Evolutionary conservation across 2,888 invertebrate genomes (phyloP).

Genomic region (Punctoribates punctum): DNA sequence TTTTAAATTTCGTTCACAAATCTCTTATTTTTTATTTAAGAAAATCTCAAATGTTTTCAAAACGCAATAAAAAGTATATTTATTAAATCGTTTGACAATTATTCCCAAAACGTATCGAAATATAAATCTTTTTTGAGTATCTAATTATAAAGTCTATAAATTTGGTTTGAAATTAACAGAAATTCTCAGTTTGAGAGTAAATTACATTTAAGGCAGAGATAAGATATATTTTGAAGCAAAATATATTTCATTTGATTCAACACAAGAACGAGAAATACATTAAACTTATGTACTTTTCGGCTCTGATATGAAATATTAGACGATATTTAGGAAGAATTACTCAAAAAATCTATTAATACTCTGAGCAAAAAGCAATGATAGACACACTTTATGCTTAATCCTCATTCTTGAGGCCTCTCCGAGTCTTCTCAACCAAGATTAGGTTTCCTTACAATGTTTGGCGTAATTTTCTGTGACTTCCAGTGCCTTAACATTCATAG

Average conservation of each 20-base stretch:
- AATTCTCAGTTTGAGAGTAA: not conserved
- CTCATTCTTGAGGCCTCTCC: not conserved
- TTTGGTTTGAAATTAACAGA: not conserved
- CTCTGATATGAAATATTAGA: not conserved
- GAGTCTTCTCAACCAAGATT: not conserved
- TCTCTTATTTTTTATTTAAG: no score
- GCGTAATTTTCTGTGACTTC: slow-evolving; percentile 7
- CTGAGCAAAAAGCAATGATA: not conserved
- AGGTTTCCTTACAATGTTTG: not conserved
- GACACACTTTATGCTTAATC: not conserved
- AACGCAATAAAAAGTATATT: not conserved
- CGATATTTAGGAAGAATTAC: not conserved
- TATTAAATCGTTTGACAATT: not conserved
- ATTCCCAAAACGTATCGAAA: not conserved
- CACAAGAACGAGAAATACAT: not conserved
- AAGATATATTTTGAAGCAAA: not conserved
- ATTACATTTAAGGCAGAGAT: not conserved
- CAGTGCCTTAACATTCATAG: not conserved
- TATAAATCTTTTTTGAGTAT: slow-evolving; percentile 1
- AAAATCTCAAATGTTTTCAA: no score
- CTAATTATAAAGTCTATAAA: slow-evolving; percentile 17
- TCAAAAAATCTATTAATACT: not conserved
- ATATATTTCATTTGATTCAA: not conserved
- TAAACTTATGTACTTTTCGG: not conserved
- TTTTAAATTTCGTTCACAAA: no score